Base-by-base conservation (phyloP, 1,140 invertebrate species). In the Leptinotarsa lineolata region DNA sequence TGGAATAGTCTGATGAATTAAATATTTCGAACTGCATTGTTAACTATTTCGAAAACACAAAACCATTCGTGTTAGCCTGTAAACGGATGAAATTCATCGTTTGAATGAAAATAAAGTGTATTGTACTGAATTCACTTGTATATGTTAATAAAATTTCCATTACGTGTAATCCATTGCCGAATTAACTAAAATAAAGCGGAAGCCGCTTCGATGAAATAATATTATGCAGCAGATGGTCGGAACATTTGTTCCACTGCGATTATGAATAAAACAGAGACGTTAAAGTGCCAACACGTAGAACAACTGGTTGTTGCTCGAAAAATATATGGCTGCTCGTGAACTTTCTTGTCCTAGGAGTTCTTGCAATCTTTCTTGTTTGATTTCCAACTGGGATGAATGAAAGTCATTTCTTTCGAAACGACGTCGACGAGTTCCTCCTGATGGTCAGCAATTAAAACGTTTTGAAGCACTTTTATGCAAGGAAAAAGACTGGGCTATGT, bases 211-310 rank as follows among this genome's bases (percentile, higher is more conserved):
- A 65, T 65, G 16, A 65, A 65, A 65, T 65, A 65, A 65, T 65
- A 65, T 65, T 65, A 30, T 65, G 63, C 63, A 65, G 20, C 63
- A 65, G 63, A 65, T 65, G 63, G 63, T 39, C 39, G 63, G 18
- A 22, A 65, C 63, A 65, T 65, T 65, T 24, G 63, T 65, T 65
- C 15, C 63, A 18, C 8, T n/a, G 24, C 63, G 63, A 65, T 39
- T 65, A 65, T 65, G 63, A 65, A 65, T 65, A 65, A 65, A 65
- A 65, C 60, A 65, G 39, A 65, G 39, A 54, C 48, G 48, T 54
- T 54, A 54, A 54, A 54, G 48, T 54, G 48, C 48, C 63, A 30
- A 30, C 63, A 65, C 63, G 39, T 39, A 65, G 22, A 65, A 65
- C 16, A 16, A 22, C 63, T 22, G 22, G 16, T 65, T 30, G 22